Evolutionary conservation across 1,140 invertebrate species (phyloP).

Genomic region (Phortica variegata): DNA sequence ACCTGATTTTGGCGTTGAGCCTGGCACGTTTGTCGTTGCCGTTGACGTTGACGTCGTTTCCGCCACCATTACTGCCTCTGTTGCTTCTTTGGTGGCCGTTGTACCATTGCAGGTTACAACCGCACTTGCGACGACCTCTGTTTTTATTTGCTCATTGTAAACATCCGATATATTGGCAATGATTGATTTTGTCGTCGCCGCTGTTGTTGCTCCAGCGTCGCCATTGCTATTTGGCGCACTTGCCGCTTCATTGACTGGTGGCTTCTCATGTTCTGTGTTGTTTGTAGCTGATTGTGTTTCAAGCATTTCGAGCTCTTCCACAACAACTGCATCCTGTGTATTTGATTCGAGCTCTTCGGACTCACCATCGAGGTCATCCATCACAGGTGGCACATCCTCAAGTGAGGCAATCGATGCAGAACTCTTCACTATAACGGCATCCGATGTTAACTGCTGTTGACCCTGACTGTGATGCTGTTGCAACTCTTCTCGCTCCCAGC

Average conservation of each 20-base stretch:
- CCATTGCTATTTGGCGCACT: neutral
- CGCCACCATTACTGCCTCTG: conserved; percentile 4
- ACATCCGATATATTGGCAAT: conserved; percentile 55
- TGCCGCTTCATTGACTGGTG: neutral
- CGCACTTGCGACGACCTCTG: conserved; percentile 30
- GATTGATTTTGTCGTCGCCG: conserved; percentile 30
- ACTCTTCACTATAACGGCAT: conserved; percentile 17
- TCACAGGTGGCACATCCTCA: conserved; percentile 45
- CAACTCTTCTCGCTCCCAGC: conserved; percentile 76
- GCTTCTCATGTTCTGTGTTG: neutral
- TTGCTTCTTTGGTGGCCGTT: conserved; percentile 7
- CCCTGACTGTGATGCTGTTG: conserved; percentile 50
- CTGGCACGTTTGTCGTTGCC: neutral
- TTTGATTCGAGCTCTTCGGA: too few relatives aligned
- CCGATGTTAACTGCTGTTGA: conserved; percentile 6
- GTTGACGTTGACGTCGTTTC: neutral
- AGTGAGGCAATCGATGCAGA: conserved; percentile 43
- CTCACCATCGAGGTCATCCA: too few relatives aligned
- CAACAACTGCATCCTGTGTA: neutral
- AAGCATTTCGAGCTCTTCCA: neutral
- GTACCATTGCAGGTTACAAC: conserved; percentile 52
- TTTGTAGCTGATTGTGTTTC: too few relatives aligned
- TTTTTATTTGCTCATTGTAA: conserved; percentile 55
- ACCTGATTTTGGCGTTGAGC: conserved; percentile 13
- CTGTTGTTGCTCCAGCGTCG: neutral